Base-by-base conservation (phyloP, 2,797 vertebrate genomes). In the Onychomys leucogaster region DNA sequence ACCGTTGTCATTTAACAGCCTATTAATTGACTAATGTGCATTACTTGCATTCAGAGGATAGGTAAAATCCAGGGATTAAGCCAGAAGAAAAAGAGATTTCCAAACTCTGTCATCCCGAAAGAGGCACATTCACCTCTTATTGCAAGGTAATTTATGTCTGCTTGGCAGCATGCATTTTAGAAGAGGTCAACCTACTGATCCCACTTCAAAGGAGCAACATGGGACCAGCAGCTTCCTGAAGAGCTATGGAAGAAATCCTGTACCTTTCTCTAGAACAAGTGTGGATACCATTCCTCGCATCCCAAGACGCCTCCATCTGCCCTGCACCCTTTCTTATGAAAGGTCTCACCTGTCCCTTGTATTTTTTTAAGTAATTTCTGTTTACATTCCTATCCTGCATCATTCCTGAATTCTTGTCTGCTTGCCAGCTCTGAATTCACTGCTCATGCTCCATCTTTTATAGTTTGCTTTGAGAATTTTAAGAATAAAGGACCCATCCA, bases 1-100 rank as follows among this genome's bases (percentile, higher is more conserved):
- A 99, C 99, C 99, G 98, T 99, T 99, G 99, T 99, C 99, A 99
- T 99, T 99, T 99, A 99, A 99, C 99, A 99, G 99, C 97, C 99
- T 99, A 99, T 99, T 99, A 99, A 99, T 99, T 99, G 99, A 99
- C 99, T 99, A 99, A 99, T 99, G 99, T 99, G 99, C 99, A 98
- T 99, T 98, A 98, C 99, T 98, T 98, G 94, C 97, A 98, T 69
- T 80, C 97, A 98, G 98, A 98, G 98, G 98, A 99, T 99, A 99
- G 99, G 99, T 99, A 99, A 98, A 99, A 99, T 99, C 98, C 98
- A 97, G 98, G 98, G 99, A 98, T 99, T 99, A 98, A 94, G 92
- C 49, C 91, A 97, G n/a, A 82, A 97, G 75, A 95, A 94, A 95
- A 93, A 95, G 94, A 98, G 90, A 29, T 83, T 97, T 97, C 49